phyloP scores from a whole-genome alignment of 2,888 invertebrate genomes.

The Glaucopsyche alexis region DNA sequence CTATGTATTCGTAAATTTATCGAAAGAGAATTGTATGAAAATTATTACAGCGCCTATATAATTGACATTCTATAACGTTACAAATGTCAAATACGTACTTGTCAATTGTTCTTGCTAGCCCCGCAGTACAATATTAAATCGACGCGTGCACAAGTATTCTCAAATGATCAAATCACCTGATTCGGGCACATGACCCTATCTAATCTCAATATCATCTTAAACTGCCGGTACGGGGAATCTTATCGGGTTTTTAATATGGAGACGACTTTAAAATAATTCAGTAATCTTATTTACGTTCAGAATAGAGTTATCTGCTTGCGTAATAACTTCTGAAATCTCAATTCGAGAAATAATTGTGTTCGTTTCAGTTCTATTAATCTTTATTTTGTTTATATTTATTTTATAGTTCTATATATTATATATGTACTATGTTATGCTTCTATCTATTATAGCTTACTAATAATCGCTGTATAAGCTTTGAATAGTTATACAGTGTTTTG shows the following conservation, averaged over 20 bases:
- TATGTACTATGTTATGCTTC: no score
- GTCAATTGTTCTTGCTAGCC: background rate
- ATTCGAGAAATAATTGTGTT: background rate
- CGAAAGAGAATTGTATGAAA: no score
- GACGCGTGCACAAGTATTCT: background rate
- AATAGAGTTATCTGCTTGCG: constrained; percentile 2
- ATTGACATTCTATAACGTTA: no score
- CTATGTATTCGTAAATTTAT: no score
- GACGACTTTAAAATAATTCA: constrained; percentile 7
- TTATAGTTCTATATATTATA: background rate
- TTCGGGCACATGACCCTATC: constrained; percentile 40
- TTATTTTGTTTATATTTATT: background rate
- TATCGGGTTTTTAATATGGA: constrained; percentile 3
- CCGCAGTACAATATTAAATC: background rate
- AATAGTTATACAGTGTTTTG: no score
- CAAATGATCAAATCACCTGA: constrained; percentile 36
- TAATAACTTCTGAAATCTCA: constrained; percentile 10
- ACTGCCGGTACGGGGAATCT: constrained; percentile 36
- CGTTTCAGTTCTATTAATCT: background rate
- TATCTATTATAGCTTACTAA: no score
- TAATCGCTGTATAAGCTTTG: no score
- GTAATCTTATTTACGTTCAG: background rate
- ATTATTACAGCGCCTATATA: no score
- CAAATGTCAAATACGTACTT: no score
- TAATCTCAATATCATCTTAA: constrained; percentile 38